Conservation (phyloP, 2,113 vertebrate species). For the Elephantulus edwardii region DNA sequence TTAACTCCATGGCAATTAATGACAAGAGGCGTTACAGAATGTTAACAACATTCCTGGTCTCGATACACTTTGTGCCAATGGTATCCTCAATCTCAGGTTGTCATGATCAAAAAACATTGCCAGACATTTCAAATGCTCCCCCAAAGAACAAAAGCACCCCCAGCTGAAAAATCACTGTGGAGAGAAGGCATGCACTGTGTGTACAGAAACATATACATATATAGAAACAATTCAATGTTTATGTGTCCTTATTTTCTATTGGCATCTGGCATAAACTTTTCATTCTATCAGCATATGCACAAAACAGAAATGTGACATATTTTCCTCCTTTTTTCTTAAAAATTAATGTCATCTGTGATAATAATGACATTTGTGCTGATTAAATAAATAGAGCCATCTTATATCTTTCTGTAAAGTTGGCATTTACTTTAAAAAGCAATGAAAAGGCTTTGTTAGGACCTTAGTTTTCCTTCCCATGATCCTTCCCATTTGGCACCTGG, state of each 20-base stretch:
- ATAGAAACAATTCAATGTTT: constrained; percentile 75
- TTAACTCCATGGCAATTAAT: fast-evolving
- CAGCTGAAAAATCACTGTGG: background rate
- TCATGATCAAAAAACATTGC: background rate
- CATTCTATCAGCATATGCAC: constrained; percentile 70
- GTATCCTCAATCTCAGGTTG: no score
- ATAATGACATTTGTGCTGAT: constrained; percentile 65
- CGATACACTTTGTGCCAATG: background rate
- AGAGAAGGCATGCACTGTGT: background rate
- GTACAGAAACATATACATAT: constrained; percentile 25
- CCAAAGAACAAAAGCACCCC: background rate
- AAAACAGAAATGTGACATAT: constrained; percentile 72
- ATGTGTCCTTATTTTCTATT: constrained; percentile 67
- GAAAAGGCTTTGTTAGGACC: background rate
- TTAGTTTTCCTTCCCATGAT: background rate
- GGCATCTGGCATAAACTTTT: constrained; percentile 74
- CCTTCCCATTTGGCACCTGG: background rate
- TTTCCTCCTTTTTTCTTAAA: constrained; percentile 72
- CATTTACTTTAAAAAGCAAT: background rate
- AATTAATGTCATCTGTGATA: constrained; percentile 76
- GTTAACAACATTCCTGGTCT: background rate
- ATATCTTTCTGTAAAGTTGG: constrained; percentile 30
- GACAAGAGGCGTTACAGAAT: background rate
- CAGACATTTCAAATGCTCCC: background rate
- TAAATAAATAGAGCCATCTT: constrained; percentile 36